Evolutionary conservation across 2,888 invertebrate species (phyloP).

Genomic region (Folsomia candida): DNA sequence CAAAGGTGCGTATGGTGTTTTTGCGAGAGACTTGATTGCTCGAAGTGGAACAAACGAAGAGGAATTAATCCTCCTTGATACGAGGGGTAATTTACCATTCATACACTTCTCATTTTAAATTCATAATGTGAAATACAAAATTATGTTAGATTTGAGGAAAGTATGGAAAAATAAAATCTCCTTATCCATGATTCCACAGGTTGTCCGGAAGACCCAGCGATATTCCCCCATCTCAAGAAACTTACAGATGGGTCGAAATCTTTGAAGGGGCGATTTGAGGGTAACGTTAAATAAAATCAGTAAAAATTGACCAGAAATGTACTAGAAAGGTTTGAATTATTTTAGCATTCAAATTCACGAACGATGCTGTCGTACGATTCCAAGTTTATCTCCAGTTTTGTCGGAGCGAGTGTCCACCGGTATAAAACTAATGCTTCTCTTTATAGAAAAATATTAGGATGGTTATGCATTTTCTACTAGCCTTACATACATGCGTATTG

Average conservation of each 20-base stretch:
- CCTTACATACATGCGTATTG: too few relatives aligned
- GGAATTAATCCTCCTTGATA: slow-evolving; percentile 69
- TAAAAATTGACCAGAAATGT: too few relatives aligned
- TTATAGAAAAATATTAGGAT: too few relatives aligned
- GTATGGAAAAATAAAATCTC: background rate
- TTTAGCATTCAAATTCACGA: slow-evolving; percentile 83
- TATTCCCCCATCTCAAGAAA: slow-evolving; percentile 52
- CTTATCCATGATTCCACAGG: too few relatives aligned
- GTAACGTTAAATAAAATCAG: too few relatives aligned
- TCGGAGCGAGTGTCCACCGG: slow-evolving; percentile 65
- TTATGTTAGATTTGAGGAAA: background rate
- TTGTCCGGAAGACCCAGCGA: slow-evolving; percentile 69
- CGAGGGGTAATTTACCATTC: too few relatives aligned
- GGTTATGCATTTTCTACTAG: too few relatives aligned
- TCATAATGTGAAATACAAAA: too few relatives aligned
- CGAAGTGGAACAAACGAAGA: slow-evolving; percentile 72
- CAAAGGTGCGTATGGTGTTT: slow-evolving; percentile 58
- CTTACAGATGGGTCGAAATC: slow-evolving; percentile 50
- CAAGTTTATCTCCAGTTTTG: slow-evolving; percentile 80
- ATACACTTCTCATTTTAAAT: too few relatives aligned
- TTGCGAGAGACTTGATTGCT: slow-evolving; percentile 75
- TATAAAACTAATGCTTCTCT: too few relatives aligned
- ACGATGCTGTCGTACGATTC: slow-evolving; percentile 77
- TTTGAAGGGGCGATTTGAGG: slow-evolving; percentile 62
- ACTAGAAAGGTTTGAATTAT: too few relatives aligned